These are phyloP conservation scores for Dolichopus griseipennis DNA, from an alignment of 2,888 invertebrate genomes.

Conservation along the genomic window DNA sequence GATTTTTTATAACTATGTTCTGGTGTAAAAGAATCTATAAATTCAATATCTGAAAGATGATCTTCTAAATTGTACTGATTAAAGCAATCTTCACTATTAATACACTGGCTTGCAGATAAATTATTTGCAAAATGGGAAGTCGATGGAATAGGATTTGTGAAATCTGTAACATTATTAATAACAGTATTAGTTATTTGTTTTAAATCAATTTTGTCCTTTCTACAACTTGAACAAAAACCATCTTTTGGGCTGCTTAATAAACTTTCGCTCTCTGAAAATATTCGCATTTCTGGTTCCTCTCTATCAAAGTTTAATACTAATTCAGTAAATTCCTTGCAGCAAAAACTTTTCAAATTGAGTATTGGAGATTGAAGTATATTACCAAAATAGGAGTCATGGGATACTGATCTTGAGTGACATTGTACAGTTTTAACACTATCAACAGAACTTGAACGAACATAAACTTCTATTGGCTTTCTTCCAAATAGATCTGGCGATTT, in stretches of 20 bases:
- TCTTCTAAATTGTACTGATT: constrained; percentile 67
- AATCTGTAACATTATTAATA: constrained; percentile 46
- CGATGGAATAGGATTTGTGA: constrained; percentile 27
- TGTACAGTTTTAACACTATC: constrained; percentile 41
- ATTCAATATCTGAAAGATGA: constrained; percentile 67
- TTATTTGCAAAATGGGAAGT: constrained; percentile 17
- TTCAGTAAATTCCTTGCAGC: constrained; percentile 65
- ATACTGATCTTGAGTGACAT: constrained; percentile 60
- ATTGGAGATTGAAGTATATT: constrained; percentile 50
- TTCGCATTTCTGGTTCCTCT: constrained; percentile 76
- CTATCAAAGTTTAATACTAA: constrained; percentile 74
- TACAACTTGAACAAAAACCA: constrained; percentile 25
- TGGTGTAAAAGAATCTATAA: constrained; percentile 70
- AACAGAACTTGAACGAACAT: constrained; percentile 42
- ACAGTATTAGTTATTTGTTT: constrained; percentile 49
- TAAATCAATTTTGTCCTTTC: constrained; percentile 44
- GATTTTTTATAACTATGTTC: constrained; percentile 45
- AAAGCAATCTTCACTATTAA: constrained; percentile 45
- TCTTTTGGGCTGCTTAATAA: constrained; percentile 51
- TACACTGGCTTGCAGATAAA: constrained; percentile 21
- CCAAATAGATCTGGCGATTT: constrained; percentile 42
- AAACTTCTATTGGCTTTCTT: constrained; percentile 40
- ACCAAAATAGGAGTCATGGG: constrained; percentile 83
- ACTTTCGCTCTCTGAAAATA: constrained; percentile 81
- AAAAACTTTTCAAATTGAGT: constrained; percentile 35